Conservation (phyloP, 2,113 vertebrate species). For the Thinocorus orbignyianus region DNA sequence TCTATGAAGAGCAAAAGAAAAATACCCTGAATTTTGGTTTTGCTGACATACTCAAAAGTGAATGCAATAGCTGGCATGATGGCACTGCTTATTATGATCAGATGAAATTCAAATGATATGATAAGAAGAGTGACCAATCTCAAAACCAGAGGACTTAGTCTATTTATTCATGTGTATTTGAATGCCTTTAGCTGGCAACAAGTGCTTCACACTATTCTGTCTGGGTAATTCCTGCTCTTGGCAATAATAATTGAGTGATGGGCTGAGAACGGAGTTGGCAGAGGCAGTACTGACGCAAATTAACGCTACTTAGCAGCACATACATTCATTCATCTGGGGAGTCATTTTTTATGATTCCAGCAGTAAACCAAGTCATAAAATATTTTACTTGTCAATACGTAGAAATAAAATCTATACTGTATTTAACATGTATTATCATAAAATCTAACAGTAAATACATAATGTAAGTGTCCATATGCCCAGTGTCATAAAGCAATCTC, state of each 20-base stretch:
- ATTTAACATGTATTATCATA: neutral
- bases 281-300: neutral
- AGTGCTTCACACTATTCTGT: neutral
- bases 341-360: neutral
- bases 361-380: neutral
- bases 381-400: neutral
- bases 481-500: neutral
- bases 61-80: neutral
- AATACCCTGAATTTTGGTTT: neutral
- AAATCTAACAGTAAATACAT: neutral
- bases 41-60: neutral
- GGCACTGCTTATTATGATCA: neutral
- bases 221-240: neutral
- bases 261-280: neutral
- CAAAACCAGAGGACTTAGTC: neutral
- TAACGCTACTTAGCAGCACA: neutral
- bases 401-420: neutral
- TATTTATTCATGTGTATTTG: neutral
- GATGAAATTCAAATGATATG: neutral
- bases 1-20: neutral
- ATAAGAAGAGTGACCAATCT: neutral
- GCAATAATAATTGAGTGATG: neutral
- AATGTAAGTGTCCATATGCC: neutral
- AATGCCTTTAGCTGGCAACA: neutral
- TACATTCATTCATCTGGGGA: neutral